Conservation (phyloP, 2,888 invertebrate species). For the Chrysodeixis includens region DNA sequence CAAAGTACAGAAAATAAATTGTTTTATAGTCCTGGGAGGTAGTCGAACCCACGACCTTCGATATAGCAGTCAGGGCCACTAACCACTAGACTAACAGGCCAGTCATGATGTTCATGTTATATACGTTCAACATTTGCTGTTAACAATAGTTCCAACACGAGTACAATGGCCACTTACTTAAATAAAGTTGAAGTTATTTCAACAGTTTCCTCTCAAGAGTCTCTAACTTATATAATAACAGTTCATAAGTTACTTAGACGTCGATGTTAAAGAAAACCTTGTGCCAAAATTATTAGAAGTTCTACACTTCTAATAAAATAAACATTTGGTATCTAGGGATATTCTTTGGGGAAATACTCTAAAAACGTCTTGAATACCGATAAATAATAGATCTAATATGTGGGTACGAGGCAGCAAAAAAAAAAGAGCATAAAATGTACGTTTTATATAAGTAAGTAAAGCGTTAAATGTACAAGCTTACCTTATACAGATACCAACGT, state of each 20-base stretch:
- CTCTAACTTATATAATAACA: neutral
- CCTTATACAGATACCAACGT: no score
- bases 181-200: constrained; percentile 2
- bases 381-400: neutral
- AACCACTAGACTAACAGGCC: no score
- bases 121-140: no score
- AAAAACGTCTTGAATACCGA: neutral
- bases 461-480: no score
- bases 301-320: neutral
- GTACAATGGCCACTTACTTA: neutral
- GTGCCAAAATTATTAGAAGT: neutral
- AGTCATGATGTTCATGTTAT: no score
- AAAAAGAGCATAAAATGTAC: no score
- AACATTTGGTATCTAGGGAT: neutral
- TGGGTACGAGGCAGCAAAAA: no score
- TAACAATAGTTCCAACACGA: neutral
- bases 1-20: no score
- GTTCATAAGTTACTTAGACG: neutral
- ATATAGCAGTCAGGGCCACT: no score
- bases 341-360: constrained; percentile 4
- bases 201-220: neutral
- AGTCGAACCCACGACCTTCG: no score
- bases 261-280: constrained; percentile 1
- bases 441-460: no score
- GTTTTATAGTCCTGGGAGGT: no score